Conservation (phyloP, 1,140 invertebrate genomes). For the Diorhabda carinulata region DNA sequence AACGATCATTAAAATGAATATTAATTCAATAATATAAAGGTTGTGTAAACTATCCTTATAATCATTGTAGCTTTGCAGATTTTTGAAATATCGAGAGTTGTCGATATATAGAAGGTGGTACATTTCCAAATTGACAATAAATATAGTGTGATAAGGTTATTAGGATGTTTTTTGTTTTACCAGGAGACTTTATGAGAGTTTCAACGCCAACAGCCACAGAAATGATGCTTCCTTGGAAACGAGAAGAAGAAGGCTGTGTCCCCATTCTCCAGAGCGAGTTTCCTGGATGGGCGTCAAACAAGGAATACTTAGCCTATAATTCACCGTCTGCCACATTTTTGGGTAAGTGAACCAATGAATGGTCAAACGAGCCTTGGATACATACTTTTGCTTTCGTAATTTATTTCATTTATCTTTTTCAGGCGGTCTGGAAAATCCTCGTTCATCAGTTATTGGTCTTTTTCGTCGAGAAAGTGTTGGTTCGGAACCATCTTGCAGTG, state of each 20-base stretch:
- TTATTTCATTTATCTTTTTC: conserved; percentile 15
- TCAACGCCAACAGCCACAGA: conserved; percentile 81
- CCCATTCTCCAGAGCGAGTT: conserved; percentile 85
- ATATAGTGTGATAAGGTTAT: too few species aligned
- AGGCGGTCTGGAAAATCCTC: conserved; percentile 67
- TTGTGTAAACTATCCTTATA: too few species aligned
- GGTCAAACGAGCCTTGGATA: neutral
- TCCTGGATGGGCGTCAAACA: conserved; percentile 87
- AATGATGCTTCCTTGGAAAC: conserved; percentile 84
- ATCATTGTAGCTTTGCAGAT: too few species aligned
- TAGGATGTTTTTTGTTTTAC: conserved; percentile 14
- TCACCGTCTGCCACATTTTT: conserved; percentile 87
- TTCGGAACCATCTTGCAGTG: conserved; percentile 49
- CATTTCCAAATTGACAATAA: too few species aligned
- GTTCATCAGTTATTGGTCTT: conserved; percentile 68
- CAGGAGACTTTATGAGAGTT: conserved; percentile 62
- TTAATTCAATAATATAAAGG: too few species aligned
- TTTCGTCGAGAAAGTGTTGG: conserved; percentile 64
- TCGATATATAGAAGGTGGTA: too few species aligned
- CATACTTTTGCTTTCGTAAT: neutral
- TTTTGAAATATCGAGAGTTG: too few species aligned
- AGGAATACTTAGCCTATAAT: conserved; percentile 87
- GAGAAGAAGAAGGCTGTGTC: conserved; percentile 63
- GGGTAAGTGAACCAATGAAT: conserved; percentile 54
- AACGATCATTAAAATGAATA: too few species aligned